phyloP scores from a whole-genome alignment of 1,140 invertebrate genomes.

The Pogonognathellus flavescens region DNA sequence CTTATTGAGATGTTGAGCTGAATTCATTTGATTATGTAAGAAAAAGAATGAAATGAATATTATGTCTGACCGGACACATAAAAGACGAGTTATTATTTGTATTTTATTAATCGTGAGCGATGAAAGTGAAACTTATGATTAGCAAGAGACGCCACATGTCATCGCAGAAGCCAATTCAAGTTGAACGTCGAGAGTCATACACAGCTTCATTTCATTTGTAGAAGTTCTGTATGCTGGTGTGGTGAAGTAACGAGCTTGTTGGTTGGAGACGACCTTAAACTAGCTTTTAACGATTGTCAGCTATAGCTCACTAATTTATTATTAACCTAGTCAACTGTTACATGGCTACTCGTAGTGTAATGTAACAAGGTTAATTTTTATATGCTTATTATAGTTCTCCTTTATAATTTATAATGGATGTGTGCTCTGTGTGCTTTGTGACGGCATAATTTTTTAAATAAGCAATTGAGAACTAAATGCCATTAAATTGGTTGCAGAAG shows the following conservation, averaged over 20 bases:
- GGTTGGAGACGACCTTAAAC: not conserved
- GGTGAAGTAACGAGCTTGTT: no score
- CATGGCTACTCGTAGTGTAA: not conserved
- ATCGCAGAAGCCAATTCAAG: not conserved
- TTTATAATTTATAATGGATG: no score
- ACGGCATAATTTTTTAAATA: not conserved
- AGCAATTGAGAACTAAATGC: slow-evolving; percentile 19
- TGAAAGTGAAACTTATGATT: slow-evolving; percentile 29
- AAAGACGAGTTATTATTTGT: not conserved
- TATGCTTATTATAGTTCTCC: not conserved
- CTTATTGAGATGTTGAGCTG: not conserved
- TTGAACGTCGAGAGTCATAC: not conserved
- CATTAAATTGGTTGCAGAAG: not conserved
- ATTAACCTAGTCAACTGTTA: slow-evolving; percentile 12
- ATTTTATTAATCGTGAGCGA: not conserved
- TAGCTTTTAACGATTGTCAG: not conserved
- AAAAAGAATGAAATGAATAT: not conserved
- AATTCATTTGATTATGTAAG: not conserved
- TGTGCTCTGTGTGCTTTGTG: not conserved
- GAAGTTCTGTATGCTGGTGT: not conserved
- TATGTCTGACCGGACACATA: not conserved
- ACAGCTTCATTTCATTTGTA: slow-evolving; percentile 12
- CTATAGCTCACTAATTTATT: not conserved
- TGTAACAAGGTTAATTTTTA: not conserved
- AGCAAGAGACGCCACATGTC: not conserved